Base-by-base conservation (phyloP, 2,113 vertebrate genomes). In the Dunckerocampus dactyliophorus region DNA sequence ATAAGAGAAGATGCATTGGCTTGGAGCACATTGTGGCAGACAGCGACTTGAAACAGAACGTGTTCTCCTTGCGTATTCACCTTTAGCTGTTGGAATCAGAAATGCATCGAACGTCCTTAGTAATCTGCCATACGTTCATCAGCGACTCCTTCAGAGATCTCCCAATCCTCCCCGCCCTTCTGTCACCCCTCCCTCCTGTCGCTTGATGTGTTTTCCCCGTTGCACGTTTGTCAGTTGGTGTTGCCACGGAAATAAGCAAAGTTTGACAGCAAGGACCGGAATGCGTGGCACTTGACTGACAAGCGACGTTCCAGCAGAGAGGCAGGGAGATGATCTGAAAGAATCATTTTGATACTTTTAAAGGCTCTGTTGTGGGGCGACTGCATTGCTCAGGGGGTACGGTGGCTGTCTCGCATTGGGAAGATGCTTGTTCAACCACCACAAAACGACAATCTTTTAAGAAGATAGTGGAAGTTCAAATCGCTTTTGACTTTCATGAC, bases 201-300 rank as follows among this genome's bases (percentile, higher is more conserved):
- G 59, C 57, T 50, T 43, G 45, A 85, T 85, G 75, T 76, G 65
- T 76, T 73, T 81, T 86, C 70, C 50, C 67, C 1, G 47, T 48
- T 13, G 39, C 39, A 21, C 58, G 61, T 57, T 47, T 75, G 31
- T 34, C 31, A 34, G 4, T 71, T 76, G 76, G 67, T 69, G 62
- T 69, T 80, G 55, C 74, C 17, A 53, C 52, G 65, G 49, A 56
- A 77, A 50, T 81, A 60, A 79, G 57, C 24, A 14, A 28, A 39
- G 16, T 51, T 62, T 77, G 80, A 74, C 53, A 63, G 71, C 62
- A 49, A 31, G 55, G 72, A 69, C 61, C 20, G 37, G 34, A 66
- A 59, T 63, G 19, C 28, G 20, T 64, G 75, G 57, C 69, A 53
- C 48, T 69, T 89, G 87, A 89, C 70, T 85, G 87, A 76, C 82